Base-by-base conservation (phyloP, 2,797 vertebrate species). In the Alca torda region DNA sequence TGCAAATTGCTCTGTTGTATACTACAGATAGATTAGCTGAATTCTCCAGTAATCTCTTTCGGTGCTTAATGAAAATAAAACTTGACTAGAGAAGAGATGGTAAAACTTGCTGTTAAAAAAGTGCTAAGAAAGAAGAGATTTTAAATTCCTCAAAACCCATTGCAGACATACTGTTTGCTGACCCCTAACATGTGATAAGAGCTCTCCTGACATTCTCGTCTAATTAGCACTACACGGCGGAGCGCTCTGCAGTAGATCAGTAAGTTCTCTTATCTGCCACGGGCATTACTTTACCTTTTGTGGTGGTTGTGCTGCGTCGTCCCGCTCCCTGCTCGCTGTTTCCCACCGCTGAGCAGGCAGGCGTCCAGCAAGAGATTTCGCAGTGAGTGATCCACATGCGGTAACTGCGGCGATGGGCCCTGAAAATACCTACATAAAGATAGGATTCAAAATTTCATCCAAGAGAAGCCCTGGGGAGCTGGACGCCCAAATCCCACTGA, bases 351-450 rank as follows among this genome's bases (percentile, higher is more conserved):
- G 48, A 79, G 19, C 31, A 43, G 54, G 26, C 35, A 69, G 33
- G 37, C 4, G 0, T 69, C 41, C 87, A 41, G 64, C 2, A 1
- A 79, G 28, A 78, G 46, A 74, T 48, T 33, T n/a, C 3, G 4
- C 61, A 69, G 48, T 8, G 28, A 64, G 68, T 26, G 19, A 17
- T 65, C 35, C 59, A 45, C 0, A 0, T 30, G 43, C 1, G 1
- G 82, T 41, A 60, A 74, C 46, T 35, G 56, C 1, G 2, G 17
- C 30, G 68, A 21, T 3, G 31, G 16, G 15, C 33, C 43, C 21
- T 68, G 41, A 21, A 50, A 86, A 89, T 91, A n/a, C 54, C 50
- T 51, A 28, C 11, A 64, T 2, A 60, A 76, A 81, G 50, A 31
- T 1, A 70, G 25, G 28, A 50, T 70, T 68, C 70, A 89, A 81